Base-by-base conservation (phyloP, 2,888 invertebrate genomes). In the Muschampia plurimacula region DNA sequence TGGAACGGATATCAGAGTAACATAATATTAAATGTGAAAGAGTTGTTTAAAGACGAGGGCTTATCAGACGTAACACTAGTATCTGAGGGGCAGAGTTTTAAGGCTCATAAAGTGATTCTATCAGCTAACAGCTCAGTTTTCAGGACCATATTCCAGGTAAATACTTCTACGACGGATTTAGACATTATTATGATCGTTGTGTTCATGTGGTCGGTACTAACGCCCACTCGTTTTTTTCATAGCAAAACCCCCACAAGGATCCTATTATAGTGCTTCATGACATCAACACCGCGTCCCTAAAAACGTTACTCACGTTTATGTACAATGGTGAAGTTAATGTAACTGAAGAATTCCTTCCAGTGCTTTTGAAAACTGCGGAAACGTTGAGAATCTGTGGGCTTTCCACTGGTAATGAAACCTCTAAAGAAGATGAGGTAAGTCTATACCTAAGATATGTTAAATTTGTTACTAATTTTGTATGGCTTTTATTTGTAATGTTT, bases 311-410 rank as follows among this genome's bases (percentile, higher is more conserved):
- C 77, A 95, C 95, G 82, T 97, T 96, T 85, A 96, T 97, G 95
- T 97, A 97, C 84, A 96, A 96, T 82, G 97, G 97, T 7, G 96
- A 97, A 87, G 96, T 97, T 28, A 96, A 96, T 88, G 96, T 97
- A 64, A 96, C 96, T 64, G 96, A 96, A 82, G 96, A 96, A 80
- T 96, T 96, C 82, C 89, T 97, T 77, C 95, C 96, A 59, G 94
- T 96, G 72, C 89, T 97, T 67, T 85, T 97, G 74, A 96, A 96
- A 85, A 96, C 96, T 52, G 97, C 96, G 0, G 96, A 96, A 82
- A 95, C 95, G 7, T 86, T 97, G 72, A 96, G 96, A 85, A 96
- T 97, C 75, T 95, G 96, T 84, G 97, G 96, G 3, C 88, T 97
- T 59, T 96, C 96, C 1, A 96, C 96, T 68, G 96, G 95, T 1